Evolutionary conservation across 2,888 invertebrate species (phyloP), one percentile per base, ranked within the genome.

Genomic region (Dendrolimus houi): DNA sequence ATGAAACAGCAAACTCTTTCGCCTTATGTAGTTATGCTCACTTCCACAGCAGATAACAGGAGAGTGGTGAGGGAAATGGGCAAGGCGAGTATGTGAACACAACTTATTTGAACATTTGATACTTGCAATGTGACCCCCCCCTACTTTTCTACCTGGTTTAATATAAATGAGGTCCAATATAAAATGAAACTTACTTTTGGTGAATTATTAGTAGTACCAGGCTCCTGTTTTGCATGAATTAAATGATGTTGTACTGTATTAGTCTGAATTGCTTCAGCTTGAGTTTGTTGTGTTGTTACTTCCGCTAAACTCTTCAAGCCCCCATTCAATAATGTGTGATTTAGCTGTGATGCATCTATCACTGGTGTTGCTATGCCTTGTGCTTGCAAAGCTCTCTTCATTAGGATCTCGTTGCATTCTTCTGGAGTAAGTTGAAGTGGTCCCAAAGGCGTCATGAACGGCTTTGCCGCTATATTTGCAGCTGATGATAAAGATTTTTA

Each of bases 401-500:
- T 94, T 65, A 95, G 84, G 63, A 95, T 95, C 82, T 95, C 95
- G 80, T 95, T 95, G 85, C 94, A 95, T 91, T 95, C 95, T 78
- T 95, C 95, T 1, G 94, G 94, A 0, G 95, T 95, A 14, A 95
- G 83, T 74, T 95, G 95, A 62, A 95, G 87, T 8, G 95, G 94
- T 54, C 95, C 95, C 57, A 95, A 86, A 6, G 94, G 94, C 62
- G 94, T 94, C 92, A 93, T 93, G 74, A 94, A 95, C 64, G 94
- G 94, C 75, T 93, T 93, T 58, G 87, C 76, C 59, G 85, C 72
- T 57, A 91, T 67, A 65, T 86, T 87, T 59, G 86, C 72, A 58
- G 89, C 88, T 89, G 84, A 55, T 78, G 85, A 58, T 53, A 66
- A 60, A 52, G 17, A 64, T 58, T 53, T 17, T 56, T 56, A 53